Percentiles rank a stretch among this genome's conserved stretches.
Conservation (phyloP, 2,113 vertebrate genomes). For the Cinclus cinclus region DNA sequence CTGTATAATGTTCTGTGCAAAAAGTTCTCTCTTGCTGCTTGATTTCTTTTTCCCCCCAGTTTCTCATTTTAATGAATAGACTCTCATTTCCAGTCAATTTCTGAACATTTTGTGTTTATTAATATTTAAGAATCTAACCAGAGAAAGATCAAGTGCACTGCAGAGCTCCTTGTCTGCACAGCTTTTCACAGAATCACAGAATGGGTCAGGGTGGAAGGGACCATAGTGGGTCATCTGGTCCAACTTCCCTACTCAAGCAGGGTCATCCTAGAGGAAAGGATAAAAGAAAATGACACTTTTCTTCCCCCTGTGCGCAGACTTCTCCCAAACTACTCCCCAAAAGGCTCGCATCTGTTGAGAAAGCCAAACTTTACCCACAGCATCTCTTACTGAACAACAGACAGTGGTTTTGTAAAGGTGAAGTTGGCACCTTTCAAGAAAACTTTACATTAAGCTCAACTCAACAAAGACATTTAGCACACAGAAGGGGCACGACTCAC, state of each 20-base stretch:
- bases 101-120: constrained; percentile 49
- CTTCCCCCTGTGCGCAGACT: not conserved
- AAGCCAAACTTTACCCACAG: not conserved
- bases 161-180: not conserved
- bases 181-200: not conserved
- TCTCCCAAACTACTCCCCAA: not conserved
- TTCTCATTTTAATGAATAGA: not conserved
- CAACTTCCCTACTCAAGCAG: not conserved
- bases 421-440: not conserved
- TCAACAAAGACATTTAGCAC: not conserved
- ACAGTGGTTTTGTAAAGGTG: not conserved
- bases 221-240: not conserved
- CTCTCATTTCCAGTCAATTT: constrained; percentile 1
- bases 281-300: not conserved
- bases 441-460: not conserved
- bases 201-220: not conserved
- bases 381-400: not conserved
- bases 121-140: constrained; percentile 52
- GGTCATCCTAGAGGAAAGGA: not conserved
- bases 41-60: not conserved
- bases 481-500: not conserved
- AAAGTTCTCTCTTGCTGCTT: not conserved
- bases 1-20: not conserved
- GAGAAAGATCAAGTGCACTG: not conserved
- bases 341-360: not conserved